Base-by-base conservation (phyloP, 2,113 vertebrate genomes). In the Lynx canadensis region DNA sequence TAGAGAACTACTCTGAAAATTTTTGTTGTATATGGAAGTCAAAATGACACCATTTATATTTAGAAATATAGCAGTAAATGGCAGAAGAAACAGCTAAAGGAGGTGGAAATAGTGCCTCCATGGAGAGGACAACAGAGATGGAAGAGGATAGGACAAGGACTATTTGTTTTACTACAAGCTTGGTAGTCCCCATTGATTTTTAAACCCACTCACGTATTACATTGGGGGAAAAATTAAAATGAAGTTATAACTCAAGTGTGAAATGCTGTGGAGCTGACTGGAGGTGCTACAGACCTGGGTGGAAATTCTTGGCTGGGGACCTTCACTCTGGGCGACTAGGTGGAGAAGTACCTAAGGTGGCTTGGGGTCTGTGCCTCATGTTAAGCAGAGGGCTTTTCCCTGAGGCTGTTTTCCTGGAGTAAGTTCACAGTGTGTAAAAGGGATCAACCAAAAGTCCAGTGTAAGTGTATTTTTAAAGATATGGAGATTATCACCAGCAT, bases 391-490 rank as follows among this genome's bases (percentile, higher is more conserved):
- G 2, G 88, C 50, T 95, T 78, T 91, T 41, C 50, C 91, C 71
- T 3, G 7, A 10, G 48, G 36, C 52, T 81, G 33, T 93, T 95
- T 94, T 66, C 48, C 66, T 78, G 50, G 81, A 74, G 33, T 63
- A 84, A 88, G 55, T 81, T 87, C 92, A 80, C 73, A 68, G 9
- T 65, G 25, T 80, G 80, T 83, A 41, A 0, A 36, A 12, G 27
- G 63, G 4, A 83, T 63, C 60, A 50, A 92, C n/a, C 38, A 82
- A 92, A 92, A 65, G 65, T 50, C 63, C 27, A 63, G 1, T 80
- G 27, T 38, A 76, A 90, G 41, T 8, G 3, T 68, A 48, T 95
- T 93, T 85, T 96, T 78, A 68, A 90, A 95, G 38, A 36, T n/a
- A 18, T 23, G 48, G 55, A 88, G 15, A 93, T 84, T 76, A 66